Base-by-base conservation (phyloP, 2,113 vertebrate species). In the Egretta garzetta region DNA sequence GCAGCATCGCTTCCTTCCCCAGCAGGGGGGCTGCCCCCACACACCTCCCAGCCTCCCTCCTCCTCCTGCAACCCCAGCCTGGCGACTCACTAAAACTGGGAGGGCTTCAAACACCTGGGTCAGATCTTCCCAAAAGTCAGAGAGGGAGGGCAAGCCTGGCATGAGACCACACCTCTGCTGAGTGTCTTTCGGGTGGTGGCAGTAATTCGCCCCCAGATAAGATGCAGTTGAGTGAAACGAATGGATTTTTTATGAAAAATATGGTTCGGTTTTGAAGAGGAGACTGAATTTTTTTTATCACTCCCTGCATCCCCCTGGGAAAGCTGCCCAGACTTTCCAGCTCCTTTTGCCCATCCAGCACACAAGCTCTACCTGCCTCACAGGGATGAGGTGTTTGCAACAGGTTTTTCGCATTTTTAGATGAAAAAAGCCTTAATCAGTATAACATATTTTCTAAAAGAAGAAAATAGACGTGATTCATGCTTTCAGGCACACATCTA, bases 391-490 rank as follows among this genome's bases (percentile, higher is more conserved):
- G 43, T 49, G 62, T 73, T 85, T 76, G 45, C 58, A 72, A 64
- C 68, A 79, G 88, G 19, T 8, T 64, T 73, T 94, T 66, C 82
- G 15, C 53, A 53, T 93, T 95, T 83, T 85, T 37, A 59, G n/a
- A 90, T 88, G 47, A 73, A 92, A 83, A 83, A 88, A 73, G 18
- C 26, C 37, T 71, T 90, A 66, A 92, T 80, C 47, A 47, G 67
- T 50, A 41, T 35, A 85, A 81, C 27, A 14, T 53, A 83, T 56
- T 75, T 91, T 73, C 76, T 93, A 68, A 86, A 91, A 93, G 37
- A 95, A 86, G n/a, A 75, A 87, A 80, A 88, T 41, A 64, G 32
- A 82, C 77, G 30, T 66, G 47, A 86, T 87, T 96, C 59, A 80
- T 92, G 90, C 74, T 89, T 84, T n/a, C 58, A 70, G 80, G 74